These are phyloP conservation scores for Aproaerema taeniolella DNA, from an alignment of 2,888 invertebrate genomes.

Conservation along the genomic window DNA sequence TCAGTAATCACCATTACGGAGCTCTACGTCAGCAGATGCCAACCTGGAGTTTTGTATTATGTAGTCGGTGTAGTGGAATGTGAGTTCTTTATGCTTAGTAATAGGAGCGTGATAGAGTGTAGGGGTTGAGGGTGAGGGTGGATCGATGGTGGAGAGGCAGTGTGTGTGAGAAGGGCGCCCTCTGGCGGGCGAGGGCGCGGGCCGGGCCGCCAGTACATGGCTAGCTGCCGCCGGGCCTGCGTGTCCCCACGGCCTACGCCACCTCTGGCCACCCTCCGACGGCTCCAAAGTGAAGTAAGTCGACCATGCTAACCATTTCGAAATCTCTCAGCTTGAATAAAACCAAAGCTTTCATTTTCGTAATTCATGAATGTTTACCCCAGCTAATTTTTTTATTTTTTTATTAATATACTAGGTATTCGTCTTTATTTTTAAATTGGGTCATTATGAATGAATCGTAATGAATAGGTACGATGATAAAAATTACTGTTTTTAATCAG, in stretches of 20 bases:
- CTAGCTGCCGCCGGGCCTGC: constrained; percentile 38
- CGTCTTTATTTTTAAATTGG: neutral
- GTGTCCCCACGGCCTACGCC: constrained; percentile 28
- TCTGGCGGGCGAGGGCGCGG: constrained; percentile 30
- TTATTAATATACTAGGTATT: neutral
- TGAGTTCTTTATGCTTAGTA: constrained; percentile 28
- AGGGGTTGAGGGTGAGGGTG: constrained; percentile 36
- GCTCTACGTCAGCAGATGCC: constrained; percentile 38
- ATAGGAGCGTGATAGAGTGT: constrained; percentile 24
- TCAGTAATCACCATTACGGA: constrained; percentile 43
- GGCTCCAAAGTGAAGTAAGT: constrained; percentile 37
- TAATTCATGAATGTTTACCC: no score
- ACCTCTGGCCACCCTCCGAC: constrained; percentile 24
- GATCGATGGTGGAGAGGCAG: constrained; percentile 57
- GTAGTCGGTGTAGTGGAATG: constrained; percentile 21
- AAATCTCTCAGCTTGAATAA: no score
- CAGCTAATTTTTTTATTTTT: neutral
- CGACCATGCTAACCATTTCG: constrained; percentile 24
- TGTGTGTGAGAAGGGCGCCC: constrained; percentile 33
- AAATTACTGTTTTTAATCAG: no score
- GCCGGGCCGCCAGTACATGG: constrained; percentile 39
- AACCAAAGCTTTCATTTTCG: no score
- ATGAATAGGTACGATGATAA: no score
- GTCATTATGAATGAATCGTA: neutral
- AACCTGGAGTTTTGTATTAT: constrained; percentile 12